Evolutionary conservation across 2,113 vertebrate species (phyloP).

Genomic region (Bujurquina vittata): DNA sequence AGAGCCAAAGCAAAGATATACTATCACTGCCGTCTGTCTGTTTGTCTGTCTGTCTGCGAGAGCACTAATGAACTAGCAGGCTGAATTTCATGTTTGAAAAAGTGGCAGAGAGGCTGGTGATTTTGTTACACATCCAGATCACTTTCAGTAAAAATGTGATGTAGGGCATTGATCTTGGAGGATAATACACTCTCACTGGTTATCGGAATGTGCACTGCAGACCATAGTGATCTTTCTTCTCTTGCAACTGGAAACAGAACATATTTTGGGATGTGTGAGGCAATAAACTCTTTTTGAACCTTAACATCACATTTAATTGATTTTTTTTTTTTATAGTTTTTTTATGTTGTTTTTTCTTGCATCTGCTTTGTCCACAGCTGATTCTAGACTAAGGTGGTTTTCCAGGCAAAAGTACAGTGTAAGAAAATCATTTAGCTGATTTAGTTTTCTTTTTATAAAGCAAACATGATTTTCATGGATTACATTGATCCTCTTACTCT

Average conservation of each 20-base stretch:
- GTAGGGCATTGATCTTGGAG: neutral
- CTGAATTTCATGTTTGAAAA: too few species aligned
- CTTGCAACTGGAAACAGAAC: neutral
- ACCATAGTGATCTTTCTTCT: neutral
- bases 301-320: neutral
- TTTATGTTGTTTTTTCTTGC: neutral
- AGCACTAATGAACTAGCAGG: neutral
- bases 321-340: neutral
- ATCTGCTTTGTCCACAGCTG: neutral
- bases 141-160: neutral
- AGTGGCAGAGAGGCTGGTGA: neutral
- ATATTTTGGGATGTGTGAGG: neutral
- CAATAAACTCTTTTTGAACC: neutral
- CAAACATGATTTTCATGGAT: conserved; percentile 45
- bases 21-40: neutral
- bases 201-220: neutral
- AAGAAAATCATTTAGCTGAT: too few species aligned
- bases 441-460: conserved; percentile 11
- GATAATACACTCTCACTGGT: neutral
- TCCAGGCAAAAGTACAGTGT: too few species aligned
- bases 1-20: neutral
- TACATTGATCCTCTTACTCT: conserved; percentile 16
- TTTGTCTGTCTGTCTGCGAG: neutral
- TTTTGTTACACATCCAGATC: neutral
- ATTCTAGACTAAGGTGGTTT: too few species aligned